phyloP scores from a whole-genome alignment of 2,888 invertebrate species.

The Zaprionus lineosus region DNA sequence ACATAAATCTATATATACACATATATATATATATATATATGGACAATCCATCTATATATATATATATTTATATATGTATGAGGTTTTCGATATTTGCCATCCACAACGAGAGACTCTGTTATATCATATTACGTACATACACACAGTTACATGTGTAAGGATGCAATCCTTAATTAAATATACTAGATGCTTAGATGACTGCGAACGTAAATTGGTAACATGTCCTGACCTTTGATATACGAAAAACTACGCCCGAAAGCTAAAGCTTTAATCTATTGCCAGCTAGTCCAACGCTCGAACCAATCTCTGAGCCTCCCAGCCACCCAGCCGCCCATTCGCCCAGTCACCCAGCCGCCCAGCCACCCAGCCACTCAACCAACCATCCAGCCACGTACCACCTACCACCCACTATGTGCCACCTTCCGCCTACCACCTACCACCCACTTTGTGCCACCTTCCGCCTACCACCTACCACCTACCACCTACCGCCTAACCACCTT shows the following conservation, averaged over 20 bases:
- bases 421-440: constrained; percentile 38
- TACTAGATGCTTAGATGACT: constrained; percentile 14
- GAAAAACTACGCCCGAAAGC: constrained; percentile 34
- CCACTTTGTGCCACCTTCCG: constrained; percentile 28
- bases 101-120: too few relatives aligned
- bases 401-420: background rate
- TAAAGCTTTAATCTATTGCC: constrained; percentile 50
- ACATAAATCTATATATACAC: background rate
- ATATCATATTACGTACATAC: background rate
- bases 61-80: background rate
- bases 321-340: constrained; percentile 2
- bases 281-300: too few relatives aligned
- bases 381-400: background rate
- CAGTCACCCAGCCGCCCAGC: too few relatives aligned
- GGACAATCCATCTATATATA: too few relatives aligned
- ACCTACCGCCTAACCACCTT: background rate
- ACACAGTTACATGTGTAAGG: background rate
- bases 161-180: constrained; percentile 21
- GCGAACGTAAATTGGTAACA: constrained; percentile 49
- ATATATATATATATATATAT: too few relatives aligned
- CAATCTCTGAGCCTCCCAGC: background rate
- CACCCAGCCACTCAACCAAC: background rate
- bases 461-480: background rate
- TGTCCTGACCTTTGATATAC: constrained; percentile 70
- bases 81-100: too few relatives aligned